These are phyloP conservation scores for Lamprologus sp. DNA, from an alignment of 2,113 vertebrate species.

Conservation along the genomic window DNA sequence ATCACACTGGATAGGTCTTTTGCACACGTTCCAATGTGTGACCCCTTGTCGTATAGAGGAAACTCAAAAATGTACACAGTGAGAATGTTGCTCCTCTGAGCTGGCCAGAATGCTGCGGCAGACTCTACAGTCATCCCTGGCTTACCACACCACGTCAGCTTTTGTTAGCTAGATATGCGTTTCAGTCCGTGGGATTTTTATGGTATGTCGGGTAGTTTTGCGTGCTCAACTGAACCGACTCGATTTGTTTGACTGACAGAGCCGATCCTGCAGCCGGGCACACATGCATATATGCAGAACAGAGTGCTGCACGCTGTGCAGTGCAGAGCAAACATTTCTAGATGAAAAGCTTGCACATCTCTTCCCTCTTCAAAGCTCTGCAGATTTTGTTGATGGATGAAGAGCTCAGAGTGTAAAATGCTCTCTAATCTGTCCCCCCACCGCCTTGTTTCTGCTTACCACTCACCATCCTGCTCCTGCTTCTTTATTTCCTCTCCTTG, in stretches of 20 bases:
- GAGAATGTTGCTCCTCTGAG: neutral
- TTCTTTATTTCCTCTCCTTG: neutral
- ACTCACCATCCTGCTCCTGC: neutral
- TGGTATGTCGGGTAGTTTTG: conserved; percentile 16
- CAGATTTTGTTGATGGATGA: conserved; percentile 62
- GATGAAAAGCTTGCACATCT: conserved; percentile 44
- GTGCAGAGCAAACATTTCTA: conserved; percentile 42
- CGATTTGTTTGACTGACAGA: conserved; percentile 34
- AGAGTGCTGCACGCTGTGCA: neutral
- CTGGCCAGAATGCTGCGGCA: neutral
- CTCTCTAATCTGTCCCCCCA: conserved; percentile 41
- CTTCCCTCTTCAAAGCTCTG: conserved; percentile 44
- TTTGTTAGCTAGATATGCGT: conserved; percentile 12
- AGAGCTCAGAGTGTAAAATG: conserved; percentile 46
- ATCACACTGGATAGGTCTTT: neutral
- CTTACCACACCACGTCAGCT: neutral
- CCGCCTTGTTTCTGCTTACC: neutral
- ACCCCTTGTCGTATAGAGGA: neutral
- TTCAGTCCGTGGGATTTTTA: conserved; percentile 19
- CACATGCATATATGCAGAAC: neutral
- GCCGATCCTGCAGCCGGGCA: conserved; percentile 34
- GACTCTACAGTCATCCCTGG: neutral
- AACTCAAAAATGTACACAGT: neutral
- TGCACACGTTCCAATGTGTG: neutral
- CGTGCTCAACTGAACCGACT: conserved; percentile 9